phyloP scores from a whole-genome alignment of 2,797 vertebrate genomes.

The Eremophila alpestris region DNA sequence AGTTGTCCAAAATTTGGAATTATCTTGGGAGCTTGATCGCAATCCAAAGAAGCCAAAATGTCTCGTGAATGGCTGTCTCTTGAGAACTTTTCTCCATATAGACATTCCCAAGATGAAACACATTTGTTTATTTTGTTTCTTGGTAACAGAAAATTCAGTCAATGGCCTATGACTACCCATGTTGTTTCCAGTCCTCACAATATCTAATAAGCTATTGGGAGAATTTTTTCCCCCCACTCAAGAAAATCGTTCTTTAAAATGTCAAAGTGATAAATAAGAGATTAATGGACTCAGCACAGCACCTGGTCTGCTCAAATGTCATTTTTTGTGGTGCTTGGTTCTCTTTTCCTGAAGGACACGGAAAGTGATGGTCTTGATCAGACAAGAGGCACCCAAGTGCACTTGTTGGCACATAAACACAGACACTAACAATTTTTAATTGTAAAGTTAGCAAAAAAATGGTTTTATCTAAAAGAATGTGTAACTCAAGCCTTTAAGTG shows the following conservation, averaged over 20 bases:
- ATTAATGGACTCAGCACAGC: conserved; percentile 12
- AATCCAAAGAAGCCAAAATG: background rate
- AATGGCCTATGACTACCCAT: background rate
- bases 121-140: conserved; percentile 26
- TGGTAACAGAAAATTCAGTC: conserved; percentile 27
- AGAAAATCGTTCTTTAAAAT: conserved; percentile 45
- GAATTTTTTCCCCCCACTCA: background rate
- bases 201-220: background rate
- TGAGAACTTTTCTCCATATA: background rate
- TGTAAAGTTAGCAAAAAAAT: background rate
- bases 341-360: conserved; percentile 19
- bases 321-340: conserved; percentile 1
- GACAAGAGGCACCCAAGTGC: conserved; percentile 2
- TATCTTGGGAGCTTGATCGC: background rate
- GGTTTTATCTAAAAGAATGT: conserved; percentile 12
- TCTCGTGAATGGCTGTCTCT: background rate
- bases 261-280: conserved; percentile 10
- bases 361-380: conserved; percentile 10
- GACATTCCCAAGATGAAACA: background rate
- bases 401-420: conserved; percentile 25
- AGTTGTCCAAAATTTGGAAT: background rate
- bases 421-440: conserved; percentile 1
- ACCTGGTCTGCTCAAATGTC: conserved; percentile 29
- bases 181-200: background rate
- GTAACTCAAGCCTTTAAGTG: conserved; percentile 30